Conservation (phyloP, 92 coral and sea anemone species). For the Zoanthus solanderi region DNA sequence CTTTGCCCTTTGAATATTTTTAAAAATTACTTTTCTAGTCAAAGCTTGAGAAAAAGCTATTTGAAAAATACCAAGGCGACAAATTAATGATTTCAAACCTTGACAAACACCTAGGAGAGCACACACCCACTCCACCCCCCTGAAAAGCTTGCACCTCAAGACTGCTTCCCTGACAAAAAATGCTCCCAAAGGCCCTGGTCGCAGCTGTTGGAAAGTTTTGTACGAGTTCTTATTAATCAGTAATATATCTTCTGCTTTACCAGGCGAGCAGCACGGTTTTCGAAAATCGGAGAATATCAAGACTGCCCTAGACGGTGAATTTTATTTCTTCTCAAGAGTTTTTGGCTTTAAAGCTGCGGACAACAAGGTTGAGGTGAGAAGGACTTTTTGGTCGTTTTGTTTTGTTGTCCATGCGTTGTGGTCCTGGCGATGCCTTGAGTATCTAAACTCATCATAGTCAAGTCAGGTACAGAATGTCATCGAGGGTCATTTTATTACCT, state of each 20-base stretch:
- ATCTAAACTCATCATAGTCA: no score
- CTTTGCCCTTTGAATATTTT: not conserved
- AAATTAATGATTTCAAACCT: no score
- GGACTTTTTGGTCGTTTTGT: no score
- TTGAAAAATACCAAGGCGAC: not conserved
- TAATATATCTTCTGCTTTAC: not conserved
- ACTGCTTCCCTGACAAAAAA: no score
- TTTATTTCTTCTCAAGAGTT: constrained; percentile 89
- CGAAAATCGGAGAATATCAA: constrained; percentile 92
- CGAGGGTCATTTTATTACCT: no score
- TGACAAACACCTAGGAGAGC: no score
- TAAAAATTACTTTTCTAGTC: not conserved
- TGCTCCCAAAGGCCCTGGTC: not conserved
- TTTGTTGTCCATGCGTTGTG: no score
- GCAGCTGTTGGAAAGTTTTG: not conserved
- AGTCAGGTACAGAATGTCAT: no score
- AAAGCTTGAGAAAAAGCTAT: no score
- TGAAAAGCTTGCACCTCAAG: no score
- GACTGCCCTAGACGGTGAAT: constrained; percentile 83
- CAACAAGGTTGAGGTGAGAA: constrained; percentile 71
- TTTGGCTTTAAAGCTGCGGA: constrained; percentile 89
- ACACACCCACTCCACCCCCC: no score
- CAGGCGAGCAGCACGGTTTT: constrained; percentile 97
- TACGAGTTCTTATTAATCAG: not conserved
- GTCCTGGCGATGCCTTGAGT: no score